Evolutionary conservation across 1,140 invertebrate species (phyloP), one percentile per base, ranked within the genome.

Genomic region (Chymomyza costata): DNA sequence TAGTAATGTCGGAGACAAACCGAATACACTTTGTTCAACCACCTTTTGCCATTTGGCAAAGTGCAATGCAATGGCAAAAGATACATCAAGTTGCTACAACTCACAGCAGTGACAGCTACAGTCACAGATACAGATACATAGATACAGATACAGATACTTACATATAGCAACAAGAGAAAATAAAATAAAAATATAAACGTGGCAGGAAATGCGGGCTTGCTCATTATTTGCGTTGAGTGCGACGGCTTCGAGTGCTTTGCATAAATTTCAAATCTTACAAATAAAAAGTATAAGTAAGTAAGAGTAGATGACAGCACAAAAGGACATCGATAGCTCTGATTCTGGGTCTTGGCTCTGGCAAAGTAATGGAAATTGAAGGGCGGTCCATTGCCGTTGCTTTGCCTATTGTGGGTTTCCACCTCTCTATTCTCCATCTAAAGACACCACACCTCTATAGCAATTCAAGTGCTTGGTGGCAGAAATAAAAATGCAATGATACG

Each of bases 291-390:
- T 11, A 31, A 37, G 25, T 30, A 44, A 44, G 13, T 39, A 63
- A 50, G 34, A 55, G 61, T 64, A 78, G 71, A 70, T 78, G 71
- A 78, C 71, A 65, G 65, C 67, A 80, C 71, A 78, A 78, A 78
- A 80, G 64, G 73, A 80, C 73, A 80, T 80, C 73, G 73, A 80
- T 80, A 78, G 73, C 70, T 56, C 60, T 38, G 40, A 25, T 40
- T n/a, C 48, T 51, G 10, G 14, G 19, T 32, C 40, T 1, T 10
- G 14, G 16, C 17, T 34, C 28, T 6, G 6, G 73, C 67, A 73
- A 80, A 80, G 67, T 80, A 80, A 80, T 80, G 73, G 73, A 80
- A 80, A 80, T 80, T 80, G 73, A 80, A 80, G 67, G 67, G 56
- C 62, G 59, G 53, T 52, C 59, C 48, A 35, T 13, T 40, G 40